These are phyloP conservation scores for Clarias gariepinus DNA, from an alignment of 2,113 vertebrate genomes.

Conservation along the genomic window DNA sequence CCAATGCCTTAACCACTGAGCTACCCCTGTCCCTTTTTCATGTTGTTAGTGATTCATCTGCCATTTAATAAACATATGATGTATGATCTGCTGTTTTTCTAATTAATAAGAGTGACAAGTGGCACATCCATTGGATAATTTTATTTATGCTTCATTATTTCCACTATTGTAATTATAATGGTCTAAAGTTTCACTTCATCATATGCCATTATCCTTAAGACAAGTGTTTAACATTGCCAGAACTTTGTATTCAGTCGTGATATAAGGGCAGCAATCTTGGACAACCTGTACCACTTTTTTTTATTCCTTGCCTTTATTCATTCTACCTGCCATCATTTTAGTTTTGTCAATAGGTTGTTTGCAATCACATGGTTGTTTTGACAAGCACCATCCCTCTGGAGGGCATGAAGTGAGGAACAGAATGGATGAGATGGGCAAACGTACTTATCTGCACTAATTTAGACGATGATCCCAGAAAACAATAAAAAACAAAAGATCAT, in stretches of 20 bases:
- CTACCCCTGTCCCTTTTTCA: no score
- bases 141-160: background rate
- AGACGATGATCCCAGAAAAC: no score
- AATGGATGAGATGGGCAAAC: no score
- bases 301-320: background rate
- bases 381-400: background rate
- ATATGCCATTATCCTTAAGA: background rate
- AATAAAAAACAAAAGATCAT: no score
- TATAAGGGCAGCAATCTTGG: background rate
- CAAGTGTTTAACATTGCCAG: background rate
- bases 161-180: background rate
- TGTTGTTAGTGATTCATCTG: background rate
- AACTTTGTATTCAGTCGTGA: background rate
- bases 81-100: background rate
- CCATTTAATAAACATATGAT: background rate
- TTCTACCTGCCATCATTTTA: background rate
- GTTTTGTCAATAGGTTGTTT: background rate
- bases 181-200: background rate
- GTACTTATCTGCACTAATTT: no score
- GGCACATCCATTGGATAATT: background rate
- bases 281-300: background rate
- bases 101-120: background rate
- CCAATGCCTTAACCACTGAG: no score
- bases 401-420: no score
- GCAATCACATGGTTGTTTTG: no score